phyloP scores from a whole-genome alignment of 2,888 invertebrate genomes.

The Iphiclides podalirius region DNA sequence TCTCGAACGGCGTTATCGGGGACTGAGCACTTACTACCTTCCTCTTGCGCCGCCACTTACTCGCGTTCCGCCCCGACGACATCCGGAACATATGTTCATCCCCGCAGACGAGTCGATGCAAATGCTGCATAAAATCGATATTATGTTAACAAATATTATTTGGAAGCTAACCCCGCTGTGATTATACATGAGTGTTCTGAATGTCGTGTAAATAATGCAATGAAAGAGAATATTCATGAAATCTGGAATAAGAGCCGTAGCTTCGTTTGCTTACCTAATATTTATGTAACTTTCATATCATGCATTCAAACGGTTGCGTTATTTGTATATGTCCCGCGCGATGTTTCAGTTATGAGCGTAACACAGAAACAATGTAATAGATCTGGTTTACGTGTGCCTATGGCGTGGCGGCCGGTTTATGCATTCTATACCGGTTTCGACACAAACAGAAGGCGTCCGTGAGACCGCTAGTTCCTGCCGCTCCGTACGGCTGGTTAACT shows the following conservation, averaged over 20 bases:
- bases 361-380: constrained; percentile 15
- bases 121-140: neutral
- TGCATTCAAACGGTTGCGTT: neutral
- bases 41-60: neutral
- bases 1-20: constrained; percentile 65
- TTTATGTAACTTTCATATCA: too few relatives aligned
- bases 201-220: too few relatives aligned
- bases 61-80: constrained; percentile 2
- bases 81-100: neutral
- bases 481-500: neutral
- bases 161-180: too few relatives aligned
- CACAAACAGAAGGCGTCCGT: constrained; percentile 7
- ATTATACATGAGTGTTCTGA: too few relatives aligned
- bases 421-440: constrained; percentile 20
- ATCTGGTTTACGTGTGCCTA: constrained; percentile 13
- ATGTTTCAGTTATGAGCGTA: constrained; percentile 9
- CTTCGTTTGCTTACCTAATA: too few relatives aligned
- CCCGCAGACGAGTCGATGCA: neutral
- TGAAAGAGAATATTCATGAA: too few relatives aligned
- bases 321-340: neutral
- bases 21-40: constrained; percentile 30
- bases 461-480: constrained; percentile 12
- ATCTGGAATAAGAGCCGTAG: too few relatives aligned
- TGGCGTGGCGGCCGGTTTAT: constrained; percentile 6
- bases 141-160: too few relatives aligned